phyloP scores from a whole-genome alignment of 1,140 invertebrate genomes.

The Bombus balteatus region DNA sequence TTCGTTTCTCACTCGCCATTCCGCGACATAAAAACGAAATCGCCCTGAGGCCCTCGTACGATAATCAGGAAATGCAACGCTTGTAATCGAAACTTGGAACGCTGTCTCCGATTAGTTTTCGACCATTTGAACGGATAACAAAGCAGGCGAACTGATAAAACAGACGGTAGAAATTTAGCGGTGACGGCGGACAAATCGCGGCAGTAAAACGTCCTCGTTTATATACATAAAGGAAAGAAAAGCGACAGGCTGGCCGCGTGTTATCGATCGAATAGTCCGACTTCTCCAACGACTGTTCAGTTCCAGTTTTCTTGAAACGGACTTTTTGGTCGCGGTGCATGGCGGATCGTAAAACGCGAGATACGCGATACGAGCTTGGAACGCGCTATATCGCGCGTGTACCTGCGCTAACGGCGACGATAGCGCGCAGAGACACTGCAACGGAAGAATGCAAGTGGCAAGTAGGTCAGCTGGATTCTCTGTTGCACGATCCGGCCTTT shows the following conservation, averaged over 20 bases:
- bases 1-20: no score
- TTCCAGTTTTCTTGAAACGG: conserved; percentile 50
- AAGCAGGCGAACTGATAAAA: neutral
- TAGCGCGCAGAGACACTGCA: conserved; percentile 52
- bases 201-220: neutral
- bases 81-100: no score
- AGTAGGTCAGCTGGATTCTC: conserved; percentile 68
- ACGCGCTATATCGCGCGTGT: conserved; percentile 52
- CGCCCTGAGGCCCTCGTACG: no score
- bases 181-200: neutral
- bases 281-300: neutral
- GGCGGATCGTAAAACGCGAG: conserved; percentile 40
- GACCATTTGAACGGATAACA: no score
- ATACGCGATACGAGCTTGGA: conserved; percentile 46
- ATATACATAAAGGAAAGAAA: neutral
- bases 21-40: no score
- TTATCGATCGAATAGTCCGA: conserved; percentile 17
- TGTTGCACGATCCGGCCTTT: conserved; percentile 40
- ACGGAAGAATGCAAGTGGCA: conserved; percentile 60
- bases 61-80: no score
- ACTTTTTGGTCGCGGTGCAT: conserved; percentile 35
- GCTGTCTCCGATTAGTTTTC: no score
- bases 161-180: neutral
- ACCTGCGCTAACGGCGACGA: conserved; percentile 59
- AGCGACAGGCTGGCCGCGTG: neutral